phyloP scores from a whole-genome alignment of 2,113 vertebrate genomes.

The Spermophilus dauricus region DNA sequence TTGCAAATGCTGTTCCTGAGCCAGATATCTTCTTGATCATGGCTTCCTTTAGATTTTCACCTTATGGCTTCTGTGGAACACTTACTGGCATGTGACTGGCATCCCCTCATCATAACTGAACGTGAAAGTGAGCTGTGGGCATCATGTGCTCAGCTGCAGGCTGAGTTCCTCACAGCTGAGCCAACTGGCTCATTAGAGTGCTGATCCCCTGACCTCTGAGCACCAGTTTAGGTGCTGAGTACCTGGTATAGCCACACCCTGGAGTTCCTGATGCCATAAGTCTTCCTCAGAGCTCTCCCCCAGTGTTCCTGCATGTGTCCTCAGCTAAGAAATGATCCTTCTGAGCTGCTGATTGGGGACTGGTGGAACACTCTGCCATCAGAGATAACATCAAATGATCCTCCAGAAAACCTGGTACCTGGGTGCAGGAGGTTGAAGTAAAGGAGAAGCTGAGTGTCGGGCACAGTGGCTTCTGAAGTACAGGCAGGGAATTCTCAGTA shows the following conservation, averaged over 20 bases:
- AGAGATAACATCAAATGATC: background rate
- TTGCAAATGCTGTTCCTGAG: background rate
- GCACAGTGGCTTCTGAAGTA: background rate
- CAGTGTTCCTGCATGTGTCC: background rate
- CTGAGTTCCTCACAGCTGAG: background rate
- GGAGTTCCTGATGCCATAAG: too few relatives aligned
- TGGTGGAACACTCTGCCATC: too few relatives aligned
- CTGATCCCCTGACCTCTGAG: too few relatives aligned
- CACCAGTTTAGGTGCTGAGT: background rate
- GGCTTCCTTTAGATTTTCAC: background rate
- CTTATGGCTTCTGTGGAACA: rapidly evolving
- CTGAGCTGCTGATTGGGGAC: background rate
- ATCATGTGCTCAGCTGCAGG: rapidly evolving
- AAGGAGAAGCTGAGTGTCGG: background rate
- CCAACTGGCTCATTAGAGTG: background rate
- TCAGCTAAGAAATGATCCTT: rapidly evolving
- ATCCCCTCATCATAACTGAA: background rate
- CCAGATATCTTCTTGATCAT: background rate
- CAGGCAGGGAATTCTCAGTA: background rate
- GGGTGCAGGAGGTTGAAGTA: background rate
- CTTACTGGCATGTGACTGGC: rapidly evolving
- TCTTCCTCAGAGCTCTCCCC: background rate
- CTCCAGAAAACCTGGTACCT: background rate
- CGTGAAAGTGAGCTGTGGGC: background rate
- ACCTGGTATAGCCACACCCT: background rate